Evolutionary conservation across 2,113 vertebrate species (phyloP).

Genomic region (Bufo gargarizans): DNA sequence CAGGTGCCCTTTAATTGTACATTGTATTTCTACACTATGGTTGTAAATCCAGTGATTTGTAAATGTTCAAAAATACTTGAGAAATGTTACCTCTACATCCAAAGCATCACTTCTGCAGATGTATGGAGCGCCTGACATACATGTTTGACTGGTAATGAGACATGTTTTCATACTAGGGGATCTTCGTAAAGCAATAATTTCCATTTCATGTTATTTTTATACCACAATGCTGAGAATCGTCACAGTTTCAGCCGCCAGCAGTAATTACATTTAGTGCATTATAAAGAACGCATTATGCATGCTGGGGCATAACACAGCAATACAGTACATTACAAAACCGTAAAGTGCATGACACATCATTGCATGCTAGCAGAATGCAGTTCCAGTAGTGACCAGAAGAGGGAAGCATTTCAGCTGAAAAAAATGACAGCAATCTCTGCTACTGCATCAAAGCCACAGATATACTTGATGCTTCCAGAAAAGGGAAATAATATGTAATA

Average conservation of each 20-base stretch:
- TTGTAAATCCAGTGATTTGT: neutral
- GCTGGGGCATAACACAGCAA: constrained; percentile 35
- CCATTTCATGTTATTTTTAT: constrained; percentile 17
- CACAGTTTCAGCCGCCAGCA: constrained; percentile 23
- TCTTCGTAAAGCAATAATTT: constrained; percentile 23
- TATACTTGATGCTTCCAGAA: neutral
- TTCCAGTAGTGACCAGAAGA: constrained; percentile 38
- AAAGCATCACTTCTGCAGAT: neutral
- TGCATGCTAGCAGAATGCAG: neutral
- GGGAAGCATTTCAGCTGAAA: constrained; percentile 37
- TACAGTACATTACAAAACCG: constrained; percentile 28
- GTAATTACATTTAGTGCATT: constrained; percentile 33
- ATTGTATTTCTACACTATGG: neutral
- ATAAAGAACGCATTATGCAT: constrained; percentile 31
- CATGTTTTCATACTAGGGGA: neutral
- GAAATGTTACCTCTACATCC: neutral
- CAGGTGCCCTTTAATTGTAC: neutral
- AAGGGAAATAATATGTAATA: neutral
- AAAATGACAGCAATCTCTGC: neutral
- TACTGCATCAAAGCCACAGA: neutral
- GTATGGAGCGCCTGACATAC: neutral
- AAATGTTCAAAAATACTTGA: neutral
- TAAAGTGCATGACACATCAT: constrained; percentile 16
- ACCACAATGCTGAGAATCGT: neutral
- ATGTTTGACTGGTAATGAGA: neutral